Percentiles rank a stretch among this genome's conserved stretches.
Conservation (phyloP, 2,113 vertebrate genomes). For the Melozone crissalis region DNA sequence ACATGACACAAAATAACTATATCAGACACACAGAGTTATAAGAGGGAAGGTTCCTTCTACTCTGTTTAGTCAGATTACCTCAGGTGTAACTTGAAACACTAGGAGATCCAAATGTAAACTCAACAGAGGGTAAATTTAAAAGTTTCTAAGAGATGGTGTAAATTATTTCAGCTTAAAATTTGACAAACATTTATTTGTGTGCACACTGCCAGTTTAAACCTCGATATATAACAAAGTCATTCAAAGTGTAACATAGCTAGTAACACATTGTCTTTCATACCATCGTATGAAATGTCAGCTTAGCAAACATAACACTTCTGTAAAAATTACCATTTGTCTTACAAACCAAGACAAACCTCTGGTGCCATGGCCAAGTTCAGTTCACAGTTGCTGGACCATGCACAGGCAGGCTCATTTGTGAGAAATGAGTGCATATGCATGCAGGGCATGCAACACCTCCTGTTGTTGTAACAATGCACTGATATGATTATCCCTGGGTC, state of each 20-base stretch:
- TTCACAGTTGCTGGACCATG: neutral
- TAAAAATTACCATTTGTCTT: neutral
- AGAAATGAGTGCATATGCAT: neutral
- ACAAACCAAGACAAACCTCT: neutral
- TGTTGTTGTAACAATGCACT: neutral
- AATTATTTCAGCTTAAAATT: neutral
- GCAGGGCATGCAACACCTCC: neutral
- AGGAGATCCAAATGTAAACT: neutral
- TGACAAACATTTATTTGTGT: neutral
- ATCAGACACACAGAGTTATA: neutral
- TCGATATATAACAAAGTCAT: neutral
- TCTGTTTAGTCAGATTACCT: neutral
- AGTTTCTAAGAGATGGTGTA: neutral
- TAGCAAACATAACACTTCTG: neutral
- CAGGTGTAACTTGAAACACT: neutral
- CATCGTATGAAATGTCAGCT: neutral
- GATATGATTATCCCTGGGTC: neutral
- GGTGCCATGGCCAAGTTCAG: neutral
- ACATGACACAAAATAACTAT: neutral
- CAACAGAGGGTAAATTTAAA: neutral
- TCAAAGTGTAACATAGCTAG: neutral
- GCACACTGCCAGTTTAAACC: neutral
- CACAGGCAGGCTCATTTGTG: rapidly evolving
- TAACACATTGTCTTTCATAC: neutral
- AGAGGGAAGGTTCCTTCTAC: neutral